Base-by-base conservation (phyloP, 2,797 vertebrate genomes). In the Rachycentron canadum region DNA sequence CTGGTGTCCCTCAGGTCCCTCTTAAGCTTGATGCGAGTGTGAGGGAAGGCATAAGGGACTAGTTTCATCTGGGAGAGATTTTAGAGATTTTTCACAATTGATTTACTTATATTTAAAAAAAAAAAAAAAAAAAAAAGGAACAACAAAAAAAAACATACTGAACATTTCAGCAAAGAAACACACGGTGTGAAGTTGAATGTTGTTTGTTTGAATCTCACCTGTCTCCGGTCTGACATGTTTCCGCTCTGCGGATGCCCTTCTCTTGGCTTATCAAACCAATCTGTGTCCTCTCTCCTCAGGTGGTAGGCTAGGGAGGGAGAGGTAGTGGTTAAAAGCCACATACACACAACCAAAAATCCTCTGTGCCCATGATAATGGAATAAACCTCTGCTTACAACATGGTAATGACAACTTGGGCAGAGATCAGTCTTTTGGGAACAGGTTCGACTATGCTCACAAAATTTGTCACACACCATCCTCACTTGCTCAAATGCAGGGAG, bases 251-350 rank as follows among this genome's bases (percentile, higher is more conserved):
- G 91, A 73, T 96, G 96, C 60, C 95, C 96, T 60, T 98, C 97
- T 64, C 97, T 96, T 86, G 99, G 99, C 89, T 99, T 99, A 93
- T 99, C 99, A 95, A 99, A 99, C 98, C 99, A 99, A 93, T 99
- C 98, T 17, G 98, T 99, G 94, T 99, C 98, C 90, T 99, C 99
- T 81, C 96, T 96, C 78, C 98, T 97, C 69, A 99, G 95, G 70
- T 99, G 98, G 83, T 99, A 99, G 84, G 99, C 99, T 99, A 95
- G 91, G 72, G 79, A 88, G 88, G 69, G 82, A 89, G 88, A 80
- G 5, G 52, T 5, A 70, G 47, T 4, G 43, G 34, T 91, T 80
- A 89, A 83, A 81, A 73, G 45, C 17, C 7, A 49, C 28, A 19
- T 53, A 68, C 41, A 62, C 28, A 82, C 21, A 76, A 66, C 65